Conservation (phyloP, 1,140 invertebrate species). For the Nixonia krombeini region DNA sequence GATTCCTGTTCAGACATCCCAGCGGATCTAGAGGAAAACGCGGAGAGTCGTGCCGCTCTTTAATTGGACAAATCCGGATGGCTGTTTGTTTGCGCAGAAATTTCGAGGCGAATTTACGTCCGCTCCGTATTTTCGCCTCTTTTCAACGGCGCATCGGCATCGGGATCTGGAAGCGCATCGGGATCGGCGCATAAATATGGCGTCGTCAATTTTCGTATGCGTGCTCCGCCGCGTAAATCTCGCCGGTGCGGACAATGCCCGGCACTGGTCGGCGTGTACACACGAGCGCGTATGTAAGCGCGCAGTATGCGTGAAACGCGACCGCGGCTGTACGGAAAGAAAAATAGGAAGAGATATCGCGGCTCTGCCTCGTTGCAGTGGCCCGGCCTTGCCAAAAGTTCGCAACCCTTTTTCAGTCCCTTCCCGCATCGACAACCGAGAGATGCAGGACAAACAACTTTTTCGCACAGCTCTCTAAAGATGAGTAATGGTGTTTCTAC, state of each 20-base stretch:
- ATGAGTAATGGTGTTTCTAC: constrained; percentile 62
- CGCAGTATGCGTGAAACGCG: constrained; percentile 21
- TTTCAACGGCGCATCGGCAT: no score
- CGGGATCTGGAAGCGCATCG: neutral
- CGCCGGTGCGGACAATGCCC: constrained; percentile 38
- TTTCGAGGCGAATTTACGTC: no score
- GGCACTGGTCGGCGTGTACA: constrained; percentile 29
- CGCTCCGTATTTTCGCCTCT: no score
- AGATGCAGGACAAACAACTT: constrained; percentile 67
- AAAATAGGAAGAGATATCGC: constrained; percentile 54
- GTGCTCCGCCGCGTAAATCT: no score
- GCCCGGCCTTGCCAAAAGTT: constrained; percentile 62
- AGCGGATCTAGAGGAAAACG: no score
- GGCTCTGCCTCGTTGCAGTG: constrained; percentile 56
- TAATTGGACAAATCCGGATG: constrained; percentile 45
- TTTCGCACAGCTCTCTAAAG: constrained; percentile 58
- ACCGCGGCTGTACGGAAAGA: constrained; percentile 11
- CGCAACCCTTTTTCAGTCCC: constrained; percentile 57
- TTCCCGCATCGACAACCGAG: constrained; percentile 47
- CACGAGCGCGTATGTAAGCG: constrained; percentile 33
- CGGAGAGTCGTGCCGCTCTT: no score
- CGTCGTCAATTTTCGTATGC: constrained; percentile 44
- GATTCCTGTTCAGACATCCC: neutral
- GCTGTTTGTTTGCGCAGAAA: constrained; percentile 40
- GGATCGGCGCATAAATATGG: constrained; percentile 46